Evolutionary conservation across 1,140 invertebrate species (phyloP).

Genomic region (Drosophila novamexicana): DNA sequence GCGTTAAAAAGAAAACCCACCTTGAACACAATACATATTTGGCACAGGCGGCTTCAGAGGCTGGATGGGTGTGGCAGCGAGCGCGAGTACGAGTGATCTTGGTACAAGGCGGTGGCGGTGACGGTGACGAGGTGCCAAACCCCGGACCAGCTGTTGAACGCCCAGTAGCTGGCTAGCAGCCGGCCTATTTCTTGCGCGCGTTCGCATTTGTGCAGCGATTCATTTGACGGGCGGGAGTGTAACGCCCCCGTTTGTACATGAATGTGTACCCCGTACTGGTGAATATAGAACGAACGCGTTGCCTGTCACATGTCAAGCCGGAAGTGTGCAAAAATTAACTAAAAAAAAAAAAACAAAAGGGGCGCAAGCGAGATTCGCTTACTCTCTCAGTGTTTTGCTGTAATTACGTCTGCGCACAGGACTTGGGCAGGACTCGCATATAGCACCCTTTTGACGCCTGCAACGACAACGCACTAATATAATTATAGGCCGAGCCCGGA

Average conservation of each 20-base stretch:
- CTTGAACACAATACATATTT: conserved; percentile 59
- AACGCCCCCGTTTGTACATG: conserved; percentile 52
- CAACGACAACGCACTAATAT: conserved; percentile 63
- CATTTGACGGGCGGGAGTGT: conserved; percentile 73
- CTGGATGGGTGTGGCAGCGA: conserved; percentile 63
- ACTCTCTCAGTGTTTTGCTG: conserved; percentile 29
- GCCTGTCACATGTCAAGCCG: conserved; percentile 83
- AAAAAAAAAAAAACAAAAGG: conserved; percentile 31
- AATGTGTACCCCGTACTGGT: conserved; percentile 8
- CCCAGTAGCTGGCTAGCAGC: conserved; percentile 53
- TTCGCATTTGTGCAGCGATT: conserved; percentile 64
- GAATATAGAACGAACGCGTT: conserved; percentile 50
- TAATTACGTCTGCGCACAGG: conserved; percentile 56
- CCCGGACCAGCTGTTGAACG: conserved; percentile 58
- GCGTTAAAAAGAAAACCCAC: not conserved
- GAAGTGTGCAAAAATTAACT: conserved; percentile 73
- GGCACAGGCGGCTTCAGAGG: conserved; percentile 64
- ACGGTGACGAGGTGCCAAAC: conserved; percentile 63
- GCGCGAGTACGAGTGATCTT: conserved; percentile 48
- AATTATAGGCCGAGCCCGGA: conserved; percentile 76
- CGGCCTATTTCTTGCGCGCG: conserved; percentile 73
- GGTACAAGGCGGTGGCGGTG: conserved; percentile 19
- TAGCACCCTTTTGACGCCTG: conserved; percentile 64
- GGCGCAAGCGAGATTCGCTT: conserved; percentile 19
- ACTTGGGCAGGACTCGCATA: conserved; percentile 25